Evolutionary conservation across 2,888 invertebrate genomes (phyloP).

Genomic region (Lithodes maja): DNA sequence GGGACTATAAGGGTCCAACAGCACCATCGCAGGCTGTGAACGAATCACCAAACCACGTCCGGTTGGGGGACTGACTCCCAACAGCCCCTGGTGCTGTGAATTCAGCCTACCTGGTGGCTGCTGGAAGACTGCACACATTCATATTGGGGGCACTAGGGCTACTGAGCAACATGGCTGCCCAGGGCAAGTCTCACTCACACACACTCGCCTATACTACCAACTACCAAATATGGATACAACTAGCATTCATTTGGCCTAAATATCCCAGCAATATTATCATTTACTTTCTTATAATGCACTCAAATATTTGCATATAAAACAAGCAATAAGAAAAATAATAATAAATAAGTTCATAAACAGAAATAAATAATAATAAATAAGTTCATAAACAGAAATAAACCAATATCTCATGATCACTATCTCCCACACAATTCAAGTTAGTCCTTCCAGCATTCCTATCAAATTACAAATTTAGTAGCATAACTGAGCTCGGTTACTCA

Average conservation of each 20-base stretch:
- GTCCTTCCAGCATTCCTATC: too few relatives aligned
- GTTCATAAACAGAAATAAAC: too few relatives aligned
- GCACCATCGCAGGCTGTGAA: conserved; percentile 69
- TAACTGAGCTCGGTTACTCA: too few relatives aligned
- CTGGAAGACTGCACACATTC: conserved; percentile 65
- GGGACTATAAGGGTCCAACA: conserved; percentile 69
- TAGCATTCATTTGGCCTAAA: too few relatives aligned
- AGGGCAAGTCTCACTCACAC: conserved; percentile 51
- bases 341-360: too few relatives aligned
- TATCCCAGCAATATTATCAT: not conserved
- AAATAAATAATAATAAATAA: too few relatives aligned
- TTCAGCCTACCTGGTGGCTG: conserved; percentile 70
- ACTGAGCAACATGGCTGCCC: conserved; percentile 62
- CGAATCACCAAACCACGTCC: conserved; percentile 68
- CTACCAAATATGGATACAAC: too few relatives aligned
- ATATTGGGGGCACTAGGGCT: conserved; percentile 58
- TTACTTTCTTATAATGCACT: conserved; percentile 14
- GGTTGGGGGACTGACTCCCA: conserved; percentile 69
- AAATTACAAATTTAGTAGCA: too few relatives aligned
- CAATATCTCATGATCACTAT: too few relatives aligned
- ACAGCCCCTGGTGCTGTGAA: conserved; percentile 70
- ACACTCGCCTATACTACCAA: conserved; percentile 38
- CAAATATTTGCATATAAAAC: not conserved
- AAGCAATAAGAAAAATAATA: too few relatives aligned
- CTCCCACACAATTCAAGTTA: too few relatives aligned